Conservation (phyloP, 2,888 invertebrate genomes). For the Dione vanillae region DNA sequence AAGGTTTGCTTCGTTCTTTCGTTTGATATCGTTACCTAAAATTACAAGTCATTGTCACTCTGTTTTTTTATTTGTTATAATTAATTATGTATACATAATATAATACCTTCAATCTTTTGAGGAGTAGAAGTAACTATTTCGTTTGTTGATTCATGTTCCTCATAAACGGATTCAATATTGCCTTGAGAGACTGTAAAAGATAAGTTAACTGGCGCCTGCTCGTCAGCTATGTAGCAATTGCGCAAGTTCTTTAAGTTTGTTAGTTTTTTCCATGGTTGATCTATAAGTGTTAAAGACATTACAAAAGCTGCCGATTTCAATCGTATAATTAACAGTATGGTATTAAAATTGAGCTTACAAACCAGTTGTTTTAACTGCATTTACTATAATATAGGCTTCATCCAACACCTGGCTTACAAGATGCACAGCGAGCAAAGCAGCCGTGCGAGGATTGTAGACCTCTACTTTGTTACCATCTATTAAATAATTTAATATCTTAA, state of each 20-base stretch:
- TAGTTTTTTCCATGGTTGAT: slow-evolving; percentile 63
- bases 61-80: neutral
- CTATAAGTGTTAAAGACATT: slow-evolving; percentile 52
- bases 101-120: slow-evolving; percentile 62
- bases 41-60: neutral
- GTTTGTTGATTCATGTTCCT: slow-evolving; percentile 47
- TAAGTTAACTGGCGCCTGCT: slow-evolving; percentile 53
- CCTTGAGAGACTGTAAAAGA: slow-evolving; percentile 56
- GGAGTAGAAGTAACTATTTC: slow-evolving; percentile 71
- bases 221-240: slow-evolving; percentile 47
- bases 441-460: slow-evolving; percentile 55
- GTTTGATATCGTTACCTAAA: slow-evolving; percentile 41
- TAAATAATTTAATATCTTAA: neutral
- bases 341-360: slow-evolving; percentile 3
- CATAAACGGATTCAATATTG: slow-evolving; percentile 53
- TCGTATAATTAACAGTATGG: neutral
- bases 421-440: slow-evolving; percentile 65
- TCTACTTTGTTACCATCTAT: slow-evolving; percentile 19
- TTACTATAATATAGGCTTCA: slow-evolving; percentile 70
- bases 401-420: slow-evolving; percentile 73
- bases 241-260: slow-evolving; percentile 57
- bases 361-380: slow-evolving; percentile 67
- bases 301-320: neutral
- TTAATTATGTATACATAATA: neutral
- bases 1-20: slow-evolving; percentile 52